Percentiles rank a stretch among this genome's conserved stretches.
phyloP scores from a whole-genome alignment of 2,797 vertebrate genomes.

The Peromyscus eremicus region DNA sequence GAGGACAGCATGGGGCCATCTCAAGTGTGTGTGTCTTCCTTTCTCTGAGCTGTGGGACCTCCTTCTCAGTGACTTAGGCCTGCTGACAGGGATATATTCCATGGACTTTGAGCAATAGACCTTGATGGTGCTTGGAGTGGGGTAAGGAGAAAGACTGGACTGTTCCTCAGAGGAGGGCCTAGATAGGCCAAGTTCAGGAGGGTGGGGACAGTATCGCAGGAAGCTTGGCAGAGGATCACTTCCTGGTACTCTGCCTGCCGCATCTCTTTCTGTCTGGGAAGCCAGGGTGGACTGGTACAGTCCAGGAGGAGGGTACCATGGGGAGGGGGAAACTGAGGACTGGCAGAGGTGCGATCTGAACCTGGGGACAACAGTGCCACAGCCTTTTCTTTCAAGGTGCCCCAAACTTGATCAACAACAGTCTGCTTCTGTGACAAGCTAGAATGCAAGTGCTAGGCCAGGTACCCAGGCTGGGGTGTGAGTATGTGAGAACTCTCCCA shows the following conservation, averaged over 20 bases:
- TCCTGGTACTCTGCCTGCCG: background rate
- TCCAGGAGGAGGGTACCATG: background rate
- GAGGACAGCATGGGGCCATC: background rate
- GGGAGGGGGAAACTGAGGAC: background rate
- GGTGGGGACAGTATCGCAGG: background rate
- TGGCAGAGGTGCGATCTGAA: too few species aligned
- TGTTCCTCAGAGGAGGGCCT: background rate
- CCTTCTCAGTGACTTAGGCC: background rate
- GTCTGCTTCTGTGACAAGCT: background rate
- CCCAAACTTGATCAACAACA: background rate
- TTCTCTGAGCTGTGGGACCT: background rate
- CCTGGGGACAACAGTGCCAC: too few species aligned
- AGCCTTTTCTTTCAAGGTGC: background rate
- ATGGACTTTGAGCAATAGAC: background rate
- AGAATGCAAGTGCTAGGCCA: background rate
- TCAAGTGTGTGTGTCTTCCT: background rate
- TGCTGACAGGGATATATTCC: background rate
- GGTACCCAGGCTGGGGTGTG: background rate
- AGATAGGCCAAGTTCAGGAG: background rate
- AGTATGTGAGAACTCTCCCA: accelerated
- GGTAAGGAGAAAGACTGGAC: background rate
- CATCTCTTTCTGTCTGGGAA: background rate
- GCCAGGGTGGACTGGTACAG: background rate
- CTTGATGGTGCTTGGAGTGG: background rate
- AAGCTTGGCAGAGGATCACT: background rate